Percentiles rank a stretch among this genome's conserved stretches.
Evolutionary conservation across 2,797 vertebrate genomes (phyloP).

Genomic region (Semotilus atromaculatus): DNA sequence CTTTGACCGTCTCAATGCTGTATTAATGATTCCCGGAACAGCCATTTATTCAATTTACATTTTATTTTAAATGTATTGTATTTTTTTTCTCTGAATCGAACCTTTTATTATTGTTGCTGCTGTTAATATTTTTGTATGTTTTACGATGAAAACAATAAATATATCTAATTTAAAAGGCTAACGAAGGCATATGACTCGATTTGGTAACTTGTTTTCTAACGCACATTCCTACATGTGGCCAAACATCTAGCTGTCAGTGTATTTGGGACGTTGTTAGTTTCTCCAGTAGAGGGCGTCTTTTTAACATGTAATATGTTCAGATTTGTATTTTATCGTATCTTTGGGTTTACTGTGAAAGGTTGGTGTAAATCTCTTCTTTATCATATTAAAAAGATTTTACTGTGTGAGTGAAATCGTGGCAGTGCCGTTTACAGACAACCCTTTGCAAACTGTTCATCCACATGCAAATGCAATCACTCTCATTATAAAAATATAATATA

Average conservation of each 20-base stretch:
- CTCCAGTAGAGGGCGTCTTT: background rate
- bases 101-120: no score
- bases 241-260: background rate
- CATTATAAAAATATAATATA: no score
- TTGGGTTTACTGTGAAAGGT: background rate
- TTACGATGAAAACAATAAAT: no score
- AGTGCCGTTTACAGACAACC: background rate
- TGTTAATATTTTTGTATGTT: no score
- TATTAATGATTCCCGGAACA: background rate
- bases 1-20: background rate
- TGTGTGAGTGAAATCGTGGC: background rate
- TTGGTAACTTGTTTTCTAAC: no score
- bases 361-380: no score
- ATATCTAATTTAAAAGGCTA: no score
- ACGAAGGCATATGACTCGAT: no score
- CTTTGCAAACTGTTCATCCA: constrained; percentile 10
- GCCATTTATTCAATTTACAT: no score
- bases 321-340: background rate
- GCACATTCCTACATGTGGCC: background rate
- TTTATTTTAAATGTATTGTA: no score
- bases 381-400: no score
- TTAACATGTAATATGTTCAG: background rate
- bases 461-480: background rate
- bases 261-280: background rate
- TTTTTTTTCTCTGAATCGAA: no score